These are phyloP conservation scores for Mormoops blainvillei DNA, from an alignment of 2,113 vertebrate genomes.

Conservation along the genomic window DNA sequence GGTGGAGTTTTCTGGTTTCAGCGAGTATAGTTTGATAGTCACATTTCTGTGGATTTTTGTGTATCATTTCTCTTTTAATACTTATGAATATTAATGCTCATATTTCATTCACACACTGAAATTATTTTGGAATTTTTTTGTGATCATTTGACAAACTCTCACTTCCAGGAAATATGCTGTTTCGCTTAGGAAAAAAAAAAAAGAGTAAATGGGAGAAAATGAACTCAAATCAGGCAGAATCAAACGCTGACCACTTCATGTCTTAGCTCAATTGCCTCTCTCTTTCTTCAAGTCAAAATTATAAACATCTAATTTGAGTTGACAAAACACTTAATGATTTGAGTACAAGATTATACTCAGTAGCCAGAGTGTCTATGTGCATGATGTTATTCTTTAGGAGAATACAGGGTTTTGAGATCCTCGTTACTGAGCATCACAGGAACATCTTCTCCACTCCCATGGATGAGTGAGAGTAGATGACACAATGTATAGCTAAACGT, in stretches of 20 bases:
- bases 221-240: neutral
- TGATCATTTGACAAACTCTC: constrained; percentile 19
- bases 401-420: neutral
- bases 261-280: neutral
- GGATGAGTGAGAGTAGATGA: neutral
- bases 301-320: constrained; percentile 32
- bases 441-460: neutral
- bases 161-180: neutral
- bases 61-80: constrained; percentile 25
- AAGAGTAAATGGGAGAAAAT: constrained; percentile 11
- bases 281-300: constrained; percentile 21
- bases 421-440: neutral
- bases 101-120: constrained; percentile 20
- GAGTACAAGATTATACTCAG: neutral
- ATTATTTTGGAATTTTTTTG: neutral
- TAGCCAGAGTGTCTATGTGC: neutral
- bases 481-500: neutral
- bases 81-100: neutral
- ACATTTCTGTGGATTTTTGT: neutral
- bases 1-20: neutral
- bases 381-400: neutral
- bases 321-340: constrained; percentile 33
- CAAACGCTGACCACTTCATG: constrained; percentile 17
- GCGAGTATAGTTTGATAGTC: neutral
- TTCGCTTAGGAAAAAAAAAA: constrained; percentile 21